Percentiles rank a stretch among this genome's conserved stretches.
Evolutionary conservation across 2,113 vertebrate species (phyloP).

Genomic region (Narcine bancroftii): DNA sequence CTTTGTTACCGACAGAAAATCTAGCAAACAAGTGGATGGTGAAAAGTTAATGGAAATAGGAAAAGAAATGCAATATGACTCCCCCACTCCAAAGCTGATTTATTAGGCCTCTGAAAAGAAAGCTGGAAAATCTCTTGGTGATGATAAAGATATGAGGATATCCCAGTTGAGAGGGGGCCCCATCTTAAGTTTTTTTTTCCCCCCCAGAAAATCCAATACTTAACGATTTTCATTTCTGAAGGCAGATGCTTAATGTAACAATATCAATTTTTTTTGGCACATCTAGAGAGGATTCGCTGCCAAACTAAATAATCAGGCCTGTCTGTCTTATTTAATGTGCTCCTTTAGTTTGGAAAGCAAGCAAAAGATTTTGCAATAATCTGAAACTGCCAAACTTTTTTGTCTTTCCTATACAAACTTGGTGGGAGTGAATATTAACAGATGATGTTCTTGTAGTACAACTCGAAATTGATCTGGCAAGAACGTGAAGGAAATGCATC

Average conservation of each 20-base stretch:
- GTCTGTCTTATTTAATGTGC: not conserved
- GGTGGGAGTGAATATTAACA: constrained; percentile 5
- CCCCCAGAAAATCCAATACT: not conserved
- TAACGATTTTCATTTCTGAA: not conserved
- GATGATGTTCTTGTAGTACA: not conserved
- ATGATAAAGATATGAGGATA: not conserved
- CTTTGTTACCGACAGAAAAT: not conserved
- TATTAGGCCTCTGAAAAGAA: not conserved
- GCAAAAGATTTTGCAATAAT: not conserved
- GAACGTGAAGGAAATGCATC: not conserved
- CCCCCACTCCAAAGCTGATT: not conserved
- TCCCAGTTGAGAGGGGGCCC: not conserved
- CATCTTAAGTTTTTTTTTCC: too few species aligned
- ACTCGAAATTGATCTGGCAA: not conserved
- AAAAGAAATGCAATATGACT: not conserved
- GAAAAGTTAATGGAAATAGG: not conserved
- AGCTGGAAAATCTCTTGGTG: not conserved
- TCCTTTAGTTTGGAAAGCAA: constrained; percentile 4
- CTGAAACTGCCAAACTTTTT: not conserved
- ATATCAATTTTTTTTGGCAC: not conserved
- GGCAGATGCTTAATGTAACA: not conserved
- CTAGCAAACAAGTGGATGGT: not conserved
- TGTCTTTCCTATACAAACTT: not conserved
- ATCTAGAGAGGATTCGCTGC: not conserved
- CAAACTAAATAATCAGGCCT: not conserved